phyloP scores from a whole-genome alignment of 2,888 invertebrate species.

The Cryptophagus acutangulus region DNA sequence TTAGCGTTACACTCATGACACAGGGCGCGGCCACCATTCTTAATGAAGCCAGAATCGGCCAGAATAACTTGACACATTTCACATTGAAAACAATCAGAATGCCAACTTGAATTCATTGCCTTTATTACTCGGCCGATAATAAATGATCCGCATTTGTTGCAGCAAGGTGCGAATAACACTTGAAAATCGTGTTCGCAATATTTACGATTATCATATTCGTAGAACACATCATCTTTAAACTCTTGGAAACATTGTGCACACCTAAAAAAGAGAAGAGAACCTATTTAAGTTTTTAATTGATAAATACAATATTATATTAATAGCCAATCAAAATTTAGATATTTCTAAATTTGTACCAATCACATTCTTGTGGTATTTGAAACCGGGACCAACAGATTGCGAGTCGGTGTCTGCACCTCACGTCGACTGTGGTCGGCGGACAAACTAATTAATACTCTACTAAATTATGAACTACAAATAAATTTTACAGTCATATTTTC shows the following conservation, averaged over 20 bases:
- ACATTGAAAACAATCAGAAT: slow-evolving; percentile 96
- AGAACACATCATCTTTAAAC: slow-evolving; percentile 96
- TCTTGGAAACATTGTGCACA: slow-evolving; percentile 99
- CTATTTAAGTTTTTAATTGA: slow-evolving; percentile 2
- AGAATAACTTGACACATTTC: slow-evolving; percentile 87
- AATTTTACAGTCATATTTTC: too few species aligned
- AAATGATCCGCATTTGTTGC: slow-evolving; percentile 78
- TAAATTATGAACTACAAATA: too few species aligned
- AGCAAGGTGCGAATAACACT: slow-evolving; percentile 81
- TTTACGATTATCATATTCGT: slow-evolving; percentile 98
- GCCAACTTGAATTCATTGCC: slow-evolving; percentile 99
- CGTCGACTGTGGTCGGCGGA: too few species aligned
- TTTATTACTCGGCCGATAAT: slow-evolving; percentile 99
- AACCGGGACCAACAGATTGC: too few species aligned
- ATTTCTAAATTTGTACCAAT: too few species aligned
- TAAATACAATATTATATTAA: too few species aligned
- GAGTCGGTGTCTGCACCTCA: too few species aligned
- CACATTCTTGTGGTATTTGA: too few species aligned
- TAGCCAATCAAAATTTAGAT: too few species aligned
- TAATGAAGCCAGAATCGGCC: slow-evolving; percentile 96
- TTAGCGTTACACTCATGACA: slow-evolving; percentile 96
- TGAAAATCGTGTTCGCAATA: slow-evolving; percentile 99
- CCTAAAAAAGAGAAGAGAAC: slow-evolving; percentile 47
- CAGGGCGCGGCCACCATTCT: slow-evolving; percentile 78
- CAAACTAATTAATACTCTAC: too few species aligned